These are phyloP conservation scores for Julus scandinavius DNA, from an alignment of 2,888 invertebrate genomes.

Conservation along the genomic window DNA sequence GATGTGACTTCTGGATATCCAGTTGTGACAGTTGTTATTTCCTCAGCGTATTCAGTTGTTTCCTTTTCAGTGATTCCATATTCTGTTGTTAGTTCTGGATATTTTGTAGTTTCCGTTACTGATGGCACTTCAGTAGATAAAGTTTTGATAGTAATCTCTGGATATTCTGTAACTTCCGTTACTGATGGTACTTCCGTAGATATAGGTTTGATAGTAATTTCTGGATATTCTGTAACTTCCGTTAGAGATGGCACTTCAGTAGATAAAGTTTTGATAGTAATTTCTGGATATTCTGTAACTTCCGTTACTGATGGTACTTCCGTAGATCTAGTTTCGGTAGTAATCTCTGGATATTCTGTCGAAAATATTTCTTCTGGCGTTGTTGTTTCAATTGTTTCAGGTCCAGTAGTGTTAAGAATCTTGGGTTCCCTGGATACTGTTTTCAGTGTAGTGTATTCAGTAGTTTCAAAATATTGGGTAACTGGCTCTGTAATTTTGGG, in stretches of 20 bases:
- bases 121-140: neutral
- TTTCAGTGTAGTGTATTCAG: slow-evolving; percentile 42
- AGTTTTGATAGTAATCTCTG: neutral
- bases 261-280: neutral
- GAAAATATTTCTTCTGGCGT: neutral
- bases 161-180: neutral
- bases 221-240: neutral
- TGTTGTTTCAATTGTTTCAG: neutral
- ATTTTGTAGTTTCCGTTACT: neutral
- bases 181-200: neutral
- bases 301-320: neutral
- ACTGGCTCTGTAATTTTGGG: neutral
- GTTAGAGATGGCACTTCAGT: neutral
- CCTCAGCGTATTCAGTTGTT: neutral
- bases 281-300: neutral
- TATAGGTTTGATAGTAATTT: neutral
- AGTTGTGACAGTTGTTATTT: neutral
- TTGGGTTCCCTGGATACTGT: slow-evolving; percentile 21
- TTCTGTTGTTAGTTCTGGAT: neutral
- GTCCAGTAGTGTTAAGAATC: neutral
- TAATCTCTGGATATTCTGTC: slow-evolving; percentile 3
- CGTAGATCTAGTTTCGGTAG: neutral
- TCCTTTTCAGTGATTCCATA: neutral
- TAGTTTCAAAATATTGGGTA: neutral
- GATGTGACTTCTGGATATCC: slow-evolving; percentile 22